phyloP scores from a whole-genome alignment of 2,797 vertebrate genomes.

The Eremophila alpestris region DNA sequence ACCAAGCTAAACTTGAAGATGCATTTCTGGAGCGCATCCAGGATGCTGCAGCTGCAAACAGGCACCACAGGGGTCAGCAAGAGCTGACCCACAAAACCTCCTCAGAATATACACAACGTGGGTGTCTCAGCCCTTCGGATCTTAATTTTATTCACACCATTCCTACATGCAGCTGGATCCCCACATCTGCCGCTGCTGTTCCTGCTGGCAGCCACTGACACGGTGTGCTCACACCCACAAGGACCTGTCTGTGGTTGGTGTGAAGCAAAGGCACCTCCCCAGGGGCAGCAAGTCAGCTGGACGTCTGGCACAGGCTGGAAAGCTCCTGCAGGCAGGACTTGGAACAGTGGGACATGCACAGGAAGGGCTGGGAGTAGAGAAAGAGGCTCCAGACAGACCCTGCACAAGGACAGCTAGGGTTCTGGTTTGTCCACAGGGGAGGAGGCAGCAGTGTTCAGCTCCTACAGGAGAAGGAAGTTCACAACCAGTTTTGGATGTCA shows the following conservation, averaged over 20 bases:
- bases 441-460: background rate
- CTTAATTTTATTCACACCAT: background rate
- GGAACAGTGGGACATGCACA: background rate
- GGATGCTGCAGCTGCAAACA: background rate
- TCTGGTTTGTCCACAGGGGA: background rate
- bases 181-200: background rate
- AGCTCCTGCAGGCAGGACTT: background rate
- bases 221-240: background rate
- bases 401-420: fast-evolving
- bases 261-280: background rate
- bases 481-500: background rate
- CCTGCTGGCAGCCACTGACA: background rate
- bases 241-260: background rate
- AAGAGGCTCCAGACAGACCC: background rate
- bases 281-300: background rate
- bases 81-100: background rate
- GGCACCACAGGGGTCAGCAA: background rate
- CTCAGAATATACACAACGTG: background rate
- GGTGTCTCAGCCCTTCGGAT: background rate
- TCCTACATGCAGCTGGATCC: background rate
- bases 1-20: background rate
- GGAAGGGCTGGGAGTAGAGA: background rate
- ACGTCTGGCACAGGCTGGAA: background rate
- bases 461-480: background rate
- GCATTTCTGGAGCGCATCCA: background rate